These are phyloP conservation scores for Noctuana brunneofusca DNA, from an alignment of 2,888 invertebrate genomes.

Conservation along the genomic window DNA sequence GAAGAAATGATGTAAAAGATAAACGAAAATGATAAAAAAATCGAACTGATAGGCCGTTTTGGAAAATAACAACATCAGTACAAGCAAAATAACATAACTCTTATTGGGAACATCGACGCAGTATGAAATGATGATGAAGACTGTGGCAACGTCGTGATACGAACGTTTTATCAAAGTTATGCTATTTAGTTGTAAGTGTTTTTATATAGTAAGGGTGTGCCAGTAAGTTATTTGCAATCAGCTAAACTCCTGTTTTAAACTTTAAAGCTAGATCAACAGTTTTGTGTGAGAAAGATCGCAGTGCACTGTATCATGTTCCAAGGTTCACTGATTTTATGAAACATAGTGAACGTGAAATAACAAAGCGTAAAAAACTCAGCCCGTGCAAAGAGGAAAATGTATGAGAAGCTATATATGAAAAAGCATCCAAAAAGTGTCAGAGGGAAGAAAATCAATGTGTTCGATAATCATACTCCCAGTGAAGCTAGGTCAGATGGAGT, in stretches of 20 bases:
- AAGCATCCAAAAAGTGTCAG: conserved; percentile 71
- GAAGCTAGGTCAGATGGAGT: conserved; percentile 44
- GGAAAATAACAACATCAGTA: conserved; percentile 76
- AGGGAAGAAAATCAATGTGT: conserved; percentile 65
- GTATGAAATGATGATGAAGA: conserved; percentile 65
- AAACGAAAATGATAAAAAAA: conserved; percentile 58
- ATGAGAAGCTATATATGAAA: conserved; percentile 78
- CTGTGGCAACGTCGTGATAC: conserved; percentile 54
- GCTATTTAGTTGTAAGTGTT: conserved; percentile 49
- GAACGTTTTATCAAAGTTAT: conserved; percentile 41
- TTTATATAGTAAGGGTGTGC: conserved; percentile 62
- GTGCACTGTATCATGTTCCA: conserved; percentile 71
- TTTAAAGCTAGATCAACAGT: conserved; percentile 59
- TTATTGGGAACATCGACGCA: conserved; percentile 66
- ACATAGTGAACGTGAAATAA: conserved; percentile 75
- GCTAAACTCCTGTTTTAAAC: conserved; percentile 47
- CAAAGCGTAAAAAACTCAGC: conserved; percentile 77
- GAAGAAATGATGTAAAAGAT: conserved; percentile 53
- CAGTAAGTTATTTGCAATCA: conserved; percentile 51
- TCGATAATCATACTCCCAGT: conserved; percentile 64
- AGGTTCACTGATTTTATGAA: conserved; percentile 68
- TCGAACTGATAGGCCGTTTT: conserved; percentile 83
- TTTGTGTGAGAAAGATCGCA: conserved; percentile 65
- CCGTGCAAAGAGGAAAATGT: conserved; percentile 79
- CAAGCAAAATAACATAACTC: conserved; percentile 73